Percentiles rank a stretch among this genome's conserved stretches.
phyloP scores from a whole-genome alignment of 2,888 invertebrate species.

The Hecatera dysodea region DNA sequence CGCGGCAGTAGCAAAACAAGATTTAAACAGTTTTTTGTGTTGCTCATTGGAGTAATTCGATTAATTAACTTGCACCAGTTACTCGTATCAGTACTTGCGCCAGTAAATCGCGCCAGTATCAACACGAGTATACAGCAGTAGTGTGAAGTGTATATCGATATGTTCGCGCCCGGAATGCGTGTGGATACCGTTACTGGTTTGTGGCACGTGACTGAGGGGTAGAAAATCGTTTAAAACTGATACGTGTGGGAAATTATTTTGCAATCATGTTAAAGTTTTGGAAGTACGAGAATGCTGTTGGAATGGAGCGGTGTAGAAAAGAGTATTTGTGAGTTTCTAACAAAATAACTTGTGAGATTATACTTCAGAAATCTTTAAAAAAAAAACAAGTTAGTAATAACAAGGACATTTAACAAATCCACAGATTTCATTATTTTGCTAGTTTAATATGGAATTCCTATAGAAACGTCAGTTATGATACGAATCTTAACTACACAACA shows the following conservation, averaged over 20 bases:
- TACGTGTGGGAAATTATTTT: slow-evolving; percentile 4
- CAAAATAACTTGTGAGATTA: not conserved
- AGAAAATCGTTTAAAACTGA: slow-evolving; percentile 28
- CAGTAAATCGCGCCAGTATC: not conserved
- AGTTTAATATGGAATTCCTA: too few relatives aligned
- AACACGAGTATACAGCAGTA: slow-evolving; percentile 20
- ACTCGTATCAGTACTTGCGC: not conserved
- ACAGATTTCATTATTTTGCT: too few relatives aligned
- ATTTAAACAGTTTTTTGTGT: too few relatives aligned
- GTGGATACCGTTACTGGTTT: slow-evolving; percentile 42
- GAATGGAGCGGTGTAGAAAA: not conserved
- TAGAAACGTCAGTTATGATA: too few relatives aligned
- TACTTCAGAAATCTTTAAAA: not conserved
- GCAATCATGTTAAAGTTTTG: not conserved
- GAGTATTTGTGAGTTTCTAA: fast-evolving
- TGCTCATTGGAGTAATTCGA: not conserved
- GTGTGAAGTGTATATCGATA: slow-evolving; percentile 13
- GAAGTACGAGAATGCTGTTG: not conserved
- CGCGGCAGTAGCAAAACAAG: not conserved
- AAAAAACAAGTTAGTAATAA: too few relatives aligned
- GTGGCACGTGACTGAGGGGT: slow-evolving; percentile 26
- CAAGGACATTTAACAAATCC: too few relatives aligned
- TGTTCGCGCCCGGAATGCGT: slow-evolving; percentile 23
- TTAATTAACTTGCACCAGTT: not conserved
- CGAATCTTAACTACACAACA: too few relatives aligned